Conservation (phyloP, 2,888 invertebrate species). For the Leucoma salicis region DNA sequence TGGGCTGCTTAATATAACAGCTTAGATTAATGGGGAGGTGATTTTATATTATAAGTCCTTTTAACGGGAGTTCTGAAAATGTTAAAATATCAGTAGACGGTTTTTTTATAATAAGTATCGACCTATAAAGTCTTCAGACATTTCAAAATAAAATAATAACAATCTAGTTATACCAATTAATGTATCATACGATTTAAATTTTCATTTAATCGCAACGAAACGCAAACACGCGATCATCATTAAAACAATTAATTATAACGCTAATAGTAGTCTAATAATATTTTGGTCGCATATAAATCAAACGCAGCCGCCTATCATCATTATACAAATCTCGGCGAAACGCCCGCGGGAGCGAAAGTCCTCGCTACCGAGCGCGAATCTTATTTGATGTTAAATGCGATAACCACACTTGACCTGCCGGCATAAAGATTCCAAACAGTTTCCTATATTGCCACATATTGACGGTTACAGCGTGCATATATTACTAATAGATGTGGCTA, state of each 20-base stretch:
- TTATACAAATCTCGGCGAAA: slow-evolving; percentile 33
- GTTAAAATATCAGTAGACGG: too few relatives aligned
- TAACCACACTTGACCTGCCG: slow-evolving; percentile 44
- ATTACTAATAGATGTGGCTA: slow-evolving; percentile 11
- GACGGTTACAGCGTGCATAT: slow-evolving; percentile 29
- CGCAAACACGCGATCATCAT: neutral
- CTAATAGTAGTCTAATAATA: slow-evolving; percentile 4
- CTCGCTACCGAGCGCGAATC: slow-evolving; percentile 46
- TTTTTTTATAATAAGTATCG: too few relatives aligned
- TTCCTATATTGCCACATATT: slow-evolving; percentile 27
- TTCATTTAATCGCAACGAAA: neutral
- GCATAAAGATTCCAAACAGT: slow-evolving; percentile 4
- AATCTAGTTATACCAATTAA: neutral
- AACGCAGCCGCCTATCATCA: slow-evolving; percentile 31
- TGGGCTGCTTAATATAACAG: too few relatives aligned
- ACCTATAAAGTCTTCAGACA: too few relatives aligned
- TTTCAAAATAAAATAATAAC: neutral
- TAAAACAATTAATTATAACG: slow-evolving; percentile 4
- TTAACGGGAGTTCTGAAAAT: too few relatives aligned
- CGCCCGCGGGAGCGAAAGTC: slow-evolving; percentile 65
- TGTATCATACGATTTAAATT: neutral
- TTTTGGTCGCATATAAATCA: slow-evolving; percentile 28
- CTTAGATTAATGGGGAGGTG: too few relatives aligned
- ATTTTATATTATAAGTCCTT: too few relatives aligned
- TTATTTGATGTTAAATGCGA: slow-evolving; percentile 36